Percentiles rank a stretch among this genome's conserved stretches.
These are phyloP conservation scores for Cebus imitator DNA, from an alignment of 2,113 vertebrate species.

Conservation along the genomic window DNA sequence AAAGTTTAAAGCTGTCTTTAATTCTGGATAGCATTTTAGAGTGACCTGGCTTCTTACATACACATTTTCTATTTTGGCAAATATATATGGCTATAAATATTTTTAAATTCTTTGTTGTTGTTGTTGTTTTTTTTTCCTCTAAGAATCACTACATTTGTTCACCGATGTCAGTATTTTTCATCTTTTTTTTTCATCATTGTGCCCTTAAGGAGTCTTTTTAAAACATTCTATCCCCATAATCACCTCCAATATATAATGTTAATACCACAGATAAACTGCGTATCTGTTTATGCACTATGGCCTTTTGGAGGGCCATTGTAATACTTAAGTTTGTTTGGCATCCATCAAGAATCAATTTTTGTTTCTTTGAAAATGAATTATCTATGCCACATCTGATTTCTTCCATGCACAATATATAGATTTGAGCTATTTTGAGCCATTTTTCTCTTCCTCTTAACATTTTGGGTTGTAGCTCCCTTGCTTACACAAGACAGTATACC, in stretches of 20 bases:
- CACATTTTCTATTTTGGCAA: conserved; percentile 13
- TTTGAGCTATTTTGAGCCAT: not conserved
- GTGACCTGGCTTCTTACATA: not conserved
- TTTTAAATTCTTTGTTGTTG: not conserved
- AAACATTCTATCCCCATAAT: not conserved
- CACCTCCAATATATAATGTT: not conserved
- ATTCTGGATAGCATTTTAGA: not conserved
- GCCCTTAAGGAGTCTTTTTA: not conserved
- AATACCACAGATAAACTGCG: not conserved
- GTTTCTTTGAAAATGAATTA: not conserved
- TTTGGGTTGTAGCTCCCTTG: not conserved
- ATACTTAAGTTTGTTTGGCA: not conserved
- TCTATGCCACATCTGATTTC: not conserved
- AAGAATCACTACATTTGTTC: not conserved
- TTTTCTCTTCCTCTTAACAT: conserved; percentile 7
- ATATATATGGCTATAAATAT: not conserved
- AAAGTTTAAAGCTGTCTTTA: conserved; percentile 20
- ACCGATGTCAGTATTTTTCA: not conserved
- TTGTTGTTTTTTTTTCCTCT: not conserved
- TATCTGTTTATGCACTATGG: not conserved
- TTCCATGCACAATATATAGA: not conserved
- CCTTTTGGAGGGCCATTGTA: not conserved
- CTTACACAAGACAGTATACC: not conserved
- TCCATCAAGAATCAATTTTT: not conserved
- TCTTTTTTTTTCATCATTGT: not conserved